Conservation (phyloP, 2,888 invertebrate species). For the Ochropleura leucogaster region DNA sequence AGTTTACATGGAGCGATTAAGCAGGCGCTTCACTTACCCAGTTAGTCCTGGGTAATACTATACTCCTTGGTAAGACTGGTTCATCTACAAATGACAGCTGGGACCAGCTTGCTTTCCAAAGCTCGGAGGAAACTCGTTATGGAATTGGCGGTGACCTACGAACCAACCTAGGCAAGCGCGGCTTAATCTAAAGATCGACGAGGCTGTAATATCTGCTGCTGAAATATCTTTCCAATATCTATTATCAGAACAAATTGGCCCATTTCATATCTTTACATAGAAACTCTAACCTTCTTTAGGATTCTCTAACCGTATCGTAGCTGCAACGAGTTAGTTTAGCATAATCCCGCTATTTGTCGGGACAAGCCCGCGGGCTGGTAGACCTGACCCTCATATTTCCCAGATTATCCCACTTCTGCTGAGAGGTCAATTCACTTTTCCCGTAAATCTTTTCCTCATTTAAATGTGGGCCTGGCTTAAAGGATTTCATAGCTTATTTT, state of each 20-base stretch:
- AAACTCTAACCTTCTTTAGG: conserved; percentile 13
- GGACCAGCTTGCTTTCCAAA: too few species aligned
- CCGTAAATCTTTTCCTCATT: conserved; percentile 48
- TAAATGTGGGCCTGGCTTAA: conserved; percentile 36
- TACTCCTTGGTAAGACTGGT: too few species aligned
- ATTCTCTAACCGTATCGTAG: conserved; percentile 45
- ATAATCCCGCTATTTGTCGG: conserved; percentile 79
- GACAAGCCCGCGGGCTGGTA: conserved; percentile 62
- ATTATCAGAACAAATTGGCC: conserved; percentile 37
- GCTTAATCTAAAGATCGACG: too few species aligned
- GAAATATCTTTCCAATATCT: conserved; percentile 35
- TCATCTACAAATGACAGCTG: too few species aligned
- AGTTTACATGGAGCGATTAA: too few species aligned
- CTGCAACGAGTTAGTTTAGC: conserved; percentile 72
- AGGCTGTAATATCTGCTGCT: too few species aligned
- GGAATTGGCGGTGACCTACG: too few species aligned
- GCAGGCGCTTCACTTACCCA: too few species aligned
- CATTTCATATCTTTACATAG: conserved; percentile 31
- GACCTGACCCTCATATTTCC: conserved; percentile 71
- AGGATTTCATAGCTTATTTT: conserved; percentile 20
- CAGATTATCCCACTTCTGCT: conserved; percentile 69
- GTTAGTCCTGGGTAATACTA: too few species aligned
- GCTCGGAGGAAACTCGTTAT: too few species aligned
- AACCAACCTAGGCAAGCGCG: too few species aligned
- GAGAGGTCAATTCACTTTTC: conserved; percentile 68